phyloP scores from a whole-genome alignment of 2,888 invertebrate genomes.

The Pilophorus perplexus region DNA sequence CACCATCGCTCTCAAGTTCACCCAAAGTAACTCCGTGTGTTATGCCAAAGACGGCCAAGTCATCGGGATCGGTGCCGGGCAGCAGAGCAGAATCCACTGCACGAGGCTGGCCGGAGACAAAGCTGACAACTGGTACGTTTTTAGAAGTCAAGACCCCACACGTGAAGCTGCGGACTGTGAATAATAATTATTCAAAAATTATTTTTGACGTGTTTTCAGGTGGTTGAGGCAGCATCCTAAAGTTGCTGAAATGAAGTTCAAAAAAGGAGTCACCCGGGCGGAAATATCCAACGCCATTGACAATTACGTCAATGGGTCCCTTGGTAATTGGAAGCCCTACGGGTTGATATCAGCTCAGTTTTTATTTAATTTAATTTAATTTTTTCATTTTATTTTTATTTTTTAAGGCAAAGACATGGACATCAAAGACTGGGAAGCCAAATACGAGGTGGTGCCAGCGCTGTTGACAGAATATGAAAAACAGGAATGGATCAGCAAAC shows the following conservation, averaged over 20 bases:
- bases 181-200: background rate
- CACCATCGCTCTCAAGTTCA: conserved; percentile 93
- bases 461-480: conserved; percentile 67
- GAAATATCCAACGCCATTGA: conserved; percentile 94
- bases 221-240: conserved; percentile 92
- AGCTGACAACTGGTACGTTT: conserved; percentile 82
- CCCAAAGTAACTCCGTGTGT: conserved; percentile 98
- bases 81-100: conserved; percentile 97
- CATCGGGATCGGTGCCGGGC: conserved; percentile 97
- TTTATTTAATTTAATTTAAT: background rate
- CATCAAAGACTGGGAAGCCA: conserved; percentile 66
- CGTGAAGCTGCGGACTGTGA: background rate
- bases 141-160: background rate
- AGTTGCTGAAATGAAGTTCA: conserved; percentile 79
- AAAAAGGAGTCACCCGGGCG: conserved; percentile 80
- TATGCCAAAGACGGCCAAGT: conserved; percentile 91
- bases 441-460: conserved; percentile 72
- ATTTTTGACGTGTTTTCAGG: conserved; percentile 53
- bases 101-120: conserved; percentile 96
- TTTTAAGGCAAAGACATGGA: conserved; percentile 74
- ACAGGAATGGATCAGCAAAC: conserved; percentile 65
- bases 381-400: background rate
- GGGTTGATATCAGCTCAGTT: conserved; percentile 47
- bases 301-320: conserved; percentile 87
- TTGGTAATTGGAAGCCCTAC: no score